Percentiles rank a stretch among this genome's conserved stretches.
phyloP scores from a whole-genome alignment of 1,140 invertebrate genomes.

The Muscidifurax raptorellus region DNA sequence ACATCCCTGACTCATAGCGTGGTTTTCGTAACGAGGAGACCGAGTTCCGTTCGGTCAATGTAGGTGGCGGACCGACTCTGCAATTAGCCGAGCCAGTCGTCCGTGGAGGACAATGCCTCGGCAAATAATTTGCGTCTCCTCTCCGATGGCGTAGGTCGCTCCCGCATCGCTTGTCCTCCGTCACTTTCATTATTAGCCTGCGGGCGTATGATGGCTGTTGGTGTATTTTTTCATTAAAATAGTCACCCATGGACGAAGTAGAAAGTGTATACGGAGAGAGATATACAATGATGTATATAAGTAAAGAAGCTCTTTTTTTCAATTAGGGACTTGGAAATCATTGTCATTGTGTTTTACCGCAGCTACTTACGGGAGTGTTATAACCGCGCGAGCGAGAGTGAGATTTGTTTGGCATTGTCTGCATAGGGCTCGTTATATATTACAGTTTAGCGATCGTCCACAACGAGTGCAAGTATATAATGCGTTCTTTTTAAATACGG shows the following conservation, averaged over 20 bases:
- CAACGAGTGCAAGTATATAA: no score
- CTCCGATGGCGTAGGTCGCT: neutral
- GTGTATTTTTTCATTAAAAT: conserved; percentile 10
- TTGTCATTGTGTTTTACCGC: neutral
- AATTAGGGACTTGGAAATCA: neutral
- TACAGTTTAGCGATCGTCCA: no score
- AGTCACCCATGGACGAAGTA: neutral
- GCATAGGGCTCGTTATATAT: neutral
- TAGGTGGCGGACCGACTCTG: neutral
- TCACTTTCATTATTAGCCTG: conserved; percentile 31
- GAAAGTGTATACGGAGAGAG: neutral
- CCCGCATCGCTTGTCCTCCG: neutral
- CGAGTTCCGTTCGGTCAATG: neutral
- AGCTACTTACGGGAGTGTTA: neutral
- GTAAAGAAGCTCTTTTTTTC: conserved; percentile 15
- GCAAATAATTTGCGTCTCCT: conserved; percentile 3
- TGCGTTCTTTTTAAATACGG: neutral
- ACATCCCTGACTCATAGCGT: neutral
- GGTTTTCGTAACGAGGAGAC: neutral
- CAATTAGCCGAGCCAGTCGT: neutral
- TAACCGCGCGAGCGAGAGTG: neutral
- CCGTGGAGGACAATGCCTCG: neutral
- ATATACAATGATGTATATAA: neutral
- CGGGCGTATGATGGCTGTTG: neutral
- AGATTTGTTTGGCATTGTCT: conserved; percentile 7